Percentiles rank a stretch among this genome's conserved stretches.
phyloP scores from a whole-genome alignment of 2,797 vertebrate species.

The Schizopygopsis pylzovi region DNA sequence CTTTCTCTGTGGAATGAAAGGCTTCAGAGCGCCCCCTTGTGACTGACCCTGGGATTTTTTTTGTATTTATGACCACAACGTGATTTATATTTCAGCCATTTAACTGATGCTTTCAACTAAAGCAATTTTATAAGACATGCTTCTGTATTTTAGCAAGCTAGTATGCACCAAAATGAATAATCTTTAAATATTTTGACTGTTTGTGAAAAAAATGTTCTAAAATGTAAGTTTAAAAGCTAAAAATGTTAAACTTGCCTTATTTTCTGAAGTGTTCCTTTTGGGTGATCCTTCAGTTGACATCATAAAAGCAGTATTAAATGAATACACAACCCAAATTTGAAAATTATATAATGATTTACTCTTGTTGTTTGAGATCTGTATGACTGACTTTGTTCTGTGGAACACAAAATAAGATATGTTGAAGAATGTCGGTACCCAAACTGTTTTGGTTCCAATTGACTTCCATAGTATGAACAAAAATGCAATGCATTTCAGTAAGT shows the following conservation, averaged over 20 bases:
- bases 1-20: background rate
- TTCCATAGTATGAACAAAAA: background rate
- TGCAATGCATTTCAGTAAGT: background rate
- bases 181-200: background rate
- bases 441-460: background rate
- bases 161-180: background rate
- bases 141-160: background rate
- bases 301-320: background rate
- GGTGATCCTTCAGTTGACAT: background rate
- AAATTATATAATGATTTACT: background rate
- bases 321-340: background rate
- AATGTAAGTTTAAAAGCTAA: background rate
- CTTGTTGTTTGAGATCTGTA: background rate
- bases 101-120: background rate
- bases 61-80: background rate
- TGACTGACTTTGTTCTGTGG: background rate
- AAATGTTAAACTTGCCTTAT: background rate
- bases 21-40: slow-evolving; percentile 40
- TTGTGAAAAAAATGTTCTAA: background rate
- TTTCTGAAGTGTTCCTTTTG: background rate
- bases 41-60: slow-evolving; percentile 20
- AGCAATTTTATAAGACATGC: background rate
- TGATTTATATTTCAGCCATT: background rate
- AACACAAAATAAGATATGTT: background rate
- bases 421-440: background rate